These are phyloP conservation scores for Eucidaris tribuloides DNA, from an alignment of 35 echinoderm and acorn worm genomes.

Conservation along the genomic window DNA sequence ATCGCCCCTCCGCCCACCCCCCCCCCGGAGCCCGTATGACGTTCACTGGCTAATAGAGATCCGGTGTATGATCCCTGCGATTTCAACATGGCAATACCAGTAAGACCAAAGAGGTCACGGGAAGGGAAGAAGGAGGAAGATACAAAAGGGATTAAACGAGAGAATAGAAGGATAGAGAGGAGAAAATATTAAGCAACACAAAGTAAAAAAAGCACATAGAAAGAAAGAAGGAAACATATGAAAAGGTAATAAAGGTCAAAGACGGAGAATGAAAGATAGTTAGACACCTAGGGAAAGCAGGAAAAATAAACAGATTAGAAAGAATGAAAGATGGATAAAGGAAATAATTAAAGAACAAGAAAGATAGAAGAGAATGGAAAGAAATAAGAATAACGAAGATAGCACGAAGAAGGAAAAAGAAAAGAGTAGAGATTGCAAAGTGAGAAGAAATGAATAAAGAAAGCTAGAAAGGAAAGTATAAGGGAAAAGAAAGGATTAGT, in stretches of 20 bases:
- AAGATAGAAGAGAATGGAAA: background rate
- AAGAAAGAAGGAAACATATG: background rate
- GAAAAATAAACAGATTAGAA: too few relatives aligned
- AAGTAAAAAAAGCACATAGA: background rate
- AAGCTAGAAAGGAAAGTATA: background rate
- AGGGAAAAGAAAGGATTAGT: background rate
- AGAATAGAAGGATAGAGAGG: background rate
- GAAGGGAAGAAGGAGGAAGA: background rate
- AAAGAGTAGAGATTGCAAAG: background rate
- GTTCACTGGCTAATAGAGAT: too few relatives aligned
- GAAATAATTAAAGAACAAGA: background rate
- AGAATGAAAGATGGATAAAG: too few relatives aligned
- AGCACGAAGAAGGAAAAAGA: background rate
- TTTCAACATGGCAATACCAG: background rate
- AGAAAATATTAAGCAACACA: background rate
- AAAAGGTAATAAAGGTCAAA: background rate
- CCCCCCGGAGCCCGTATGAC: too few relatives aligned
- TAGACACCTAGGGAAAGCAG: background rate
- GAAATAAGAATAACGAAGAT: background rate
- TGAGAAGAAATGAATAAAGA: background rate
- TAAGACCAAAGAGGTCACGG: background rate
- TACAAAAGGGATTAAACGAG: background rate
- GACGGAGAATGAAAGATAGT: background rate
- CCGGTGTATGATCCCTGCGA: too few relatives aligned
- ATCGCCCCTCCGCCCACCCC: too few relatives aligned